Evolutionary conservation across 1,140 invertebrate species (phyloP).

Genomic region (Leptinotarsa lineolata): DNA sequence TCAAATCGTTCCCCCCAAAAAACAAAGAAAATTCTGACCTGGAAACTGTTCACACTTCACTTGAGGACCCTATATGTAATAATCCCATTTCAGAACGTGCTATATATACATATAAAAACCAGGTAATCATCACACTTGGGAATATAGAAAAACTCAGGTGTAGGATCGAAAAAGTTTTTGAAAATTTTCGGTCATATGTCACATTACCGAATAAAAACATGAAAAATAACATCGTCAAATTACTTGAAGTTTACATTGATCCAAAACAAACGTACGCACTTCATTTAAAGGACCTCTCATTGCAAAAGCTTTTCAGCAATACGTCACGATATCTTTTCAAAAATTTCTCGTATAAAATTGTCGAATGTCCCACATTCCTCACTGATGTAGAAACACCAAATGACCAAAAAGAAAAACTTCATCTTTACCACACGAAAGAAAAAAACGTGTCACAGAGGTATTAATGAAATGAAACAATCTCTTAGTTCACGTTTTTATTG

Average conservation of each 20-base stretch:
- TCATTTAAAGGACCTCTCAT: slow-evolving; percentile 22
- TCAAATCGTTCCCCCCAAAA: slow-evolving; percentile 15
- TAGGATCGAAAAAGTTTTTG: too few relatives aligned
- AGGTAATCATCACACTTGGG: slow-evolving; percentile 30
- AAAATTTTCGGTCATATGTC: too few relatives aligned
- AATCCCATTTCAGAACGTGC: slow-evolving; percentile 29
- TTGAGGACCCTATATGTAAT: slow-evolving; percentile 29
- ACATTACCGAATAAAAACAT: too few relatives aligned
- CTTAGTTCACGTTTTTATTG: slow-evolving; percentile 34
- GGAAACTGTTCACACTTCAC: slow-evolving; percentile 30
- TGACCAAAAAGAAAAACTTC: slow-evolving; percentile 36
- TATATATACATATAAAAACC: slow-evolving; percentile 34
- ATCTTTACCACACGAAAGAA: slow-evolving; percentile 38
- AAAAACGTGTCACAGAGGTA: slow-evolving; percentile 39
- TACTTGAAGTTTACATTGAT: slow-evolving; percentile 16
- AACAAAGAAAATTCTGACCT: slow-evolving; percentile 18
- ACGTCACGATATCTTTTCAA: slow-evolving; percentile 32
- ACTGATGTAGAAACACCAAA: slow-evolving; percentile 30
- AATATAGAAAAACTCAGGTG: too few relatives aligned
- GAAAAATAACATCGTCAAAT: too few relatives aligned
- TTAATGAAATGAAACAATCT: slow-evolving; percentile 34
- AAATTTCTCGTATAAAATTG: slow-evolving; percentile 36
- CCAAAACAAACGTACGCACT: slow-evolving; percentile 6
- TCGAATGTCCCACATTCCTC: slow-evolving; percentile 28
- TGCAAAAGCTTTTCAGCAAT: slow-evolving; percentile 9